Conservation (phyloP, 64 coral and sea anemone genomes). For the Acropora tenuis region DNA sequence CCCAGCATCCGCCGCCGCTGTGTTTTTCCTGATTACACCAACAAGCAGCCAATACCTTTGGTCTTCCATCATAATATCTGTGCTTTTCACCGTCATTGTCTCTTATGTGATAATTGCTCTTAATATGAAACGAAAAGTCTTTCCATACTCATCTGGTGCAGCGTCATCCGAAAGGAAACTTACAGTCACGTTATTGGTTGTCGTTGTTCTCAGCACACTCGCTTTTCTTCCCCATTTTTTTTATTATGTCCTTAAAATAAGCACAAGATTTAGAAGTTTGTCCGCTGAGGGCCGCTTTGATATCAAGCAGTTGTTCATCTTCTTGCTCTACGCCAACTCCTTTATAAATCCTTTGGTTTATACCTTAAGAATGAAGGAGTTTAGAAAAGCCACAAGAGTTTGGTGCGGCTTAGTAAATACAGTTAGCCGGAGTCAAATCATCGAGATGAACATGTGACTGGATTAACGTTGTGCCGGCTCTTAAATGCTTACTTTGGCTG, state of each 20-base stretch:
- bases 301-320: not conserved
- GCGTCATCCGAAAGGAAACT: not conserved
- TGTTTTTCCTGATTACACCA: not conserved
- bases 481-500: no score
- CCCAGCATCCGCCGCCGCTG: not conserved
- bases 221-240: not conserved
- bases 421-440: not conserved
- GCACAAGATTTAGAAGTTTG: no score
- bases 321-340: not conserved
- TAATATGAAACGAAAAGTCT: not conserved
- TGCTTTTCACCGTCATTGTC: not conserved
- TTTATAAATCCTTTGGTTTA: not conserved
- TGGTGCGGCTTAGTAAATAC: no score
- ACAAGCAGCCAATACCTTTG: not conserved
- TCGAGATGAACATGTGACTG: not conserved
- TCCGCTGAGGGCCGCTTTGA: no score
- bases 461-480: no score
- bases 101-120: not conserved
- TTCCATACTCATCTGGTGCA: not conserved
- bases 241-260: not conserved
- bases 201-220: not conserved
- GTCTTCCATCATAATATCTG: not conserved
- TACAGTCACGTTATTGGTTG: slow-evolving; percentile 14
- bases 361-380: not conserved
- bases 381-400: not conserved